Conservation (phyloP, 1,140 invertebrate species). For the Orius insidiosus region DNA sequence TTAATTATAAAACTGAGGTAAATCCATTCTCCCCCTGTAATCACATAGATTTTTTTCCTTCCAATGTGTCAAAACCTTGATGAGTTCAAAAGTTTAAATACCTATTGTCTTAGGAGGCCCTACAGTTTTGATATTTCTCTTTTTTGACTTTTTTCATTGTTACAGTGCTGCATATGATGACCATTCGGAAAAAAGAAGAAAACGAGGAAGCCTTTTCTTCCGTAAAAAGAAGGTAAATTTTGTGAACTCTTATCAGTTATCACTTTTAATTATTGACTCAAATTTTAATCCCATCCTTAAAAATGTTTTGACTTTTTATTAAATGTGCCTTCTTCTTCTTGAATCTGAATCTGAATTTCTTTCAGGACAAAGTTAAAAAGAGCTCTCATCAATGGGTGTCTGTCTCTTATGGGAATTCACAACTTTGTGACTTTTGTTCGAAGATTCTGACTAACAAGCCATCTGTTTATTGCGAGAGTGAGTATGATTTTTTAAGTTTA, state of each 20-base stretch:
- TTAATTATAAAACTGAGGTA: conserved; percentile 14
- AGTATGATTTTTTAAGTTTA: conserved; percentile 24
- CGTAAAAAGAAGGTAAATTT: conserved; percentile 60
- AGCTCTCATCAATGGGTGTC: conserved; percentile 57
- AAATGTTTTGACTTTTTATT: background rate
- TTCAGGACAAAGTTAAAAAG: conserved; percentile 50
- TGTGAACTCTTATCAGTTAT: conserved; percentile 3
- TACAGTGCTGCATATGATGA: conserved; percentile 52
- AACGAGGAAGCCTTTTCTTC: conserved; percentile 75
- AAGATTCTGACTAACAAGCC: conserved; percentile 65
- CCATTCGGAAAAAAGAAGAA: conserved; percentile 64
- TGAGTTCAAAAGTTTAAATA: no score
- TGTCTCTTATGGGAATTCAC: conserved; percentile 47
- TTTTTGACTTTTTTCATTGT: no score
- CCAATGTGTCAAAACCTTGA: no score
- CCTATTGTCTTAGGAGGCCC: no score
- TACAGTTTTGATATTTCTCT: no score
- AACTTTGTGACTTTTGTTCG: conserved; percentile 63
- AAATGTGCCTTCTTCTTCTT: no score
- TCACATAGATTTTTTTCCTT: no score
- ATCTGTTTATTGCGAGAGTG: conserved; percentile 49
- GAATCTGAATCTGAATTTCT: no score
- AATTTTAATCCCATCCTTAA: conserved; percentile 7
- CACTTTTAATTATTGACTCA: conserved; percentile 9
- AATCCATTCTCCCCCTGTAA: conserved; percentile 7